A percentile compares a stretch with the other conserved stretches of the same genome.
phyloP scores from a whole-genome alignment of 2,888 invertebrate genomes.

The Deroplatys truncata region DNA sequence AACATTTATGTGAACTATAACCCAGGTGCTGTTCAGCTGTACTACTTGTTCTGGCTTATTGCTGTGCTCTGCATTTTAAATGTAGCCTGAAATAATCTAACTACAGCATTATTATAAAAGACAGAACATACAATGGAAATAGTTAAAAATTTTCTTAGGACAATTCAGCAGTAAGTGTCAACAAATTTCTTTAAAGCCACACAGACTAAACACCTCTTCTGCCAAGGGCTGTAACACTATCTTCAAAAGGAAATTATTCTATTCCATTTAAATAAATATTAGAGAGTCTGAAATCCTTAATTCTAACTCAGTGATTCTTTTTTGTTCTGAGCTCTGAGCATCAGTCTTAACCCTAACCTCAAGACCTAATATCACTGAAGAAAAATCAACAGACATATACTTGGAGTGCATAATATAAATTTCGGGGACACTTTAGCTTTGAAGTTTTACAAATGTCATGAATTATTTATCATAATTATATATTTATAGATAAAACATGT shows the following conservation, averaged over 20 bases:
- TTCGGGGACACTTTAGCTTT: background rate
- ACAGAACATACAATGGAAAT: background rate
- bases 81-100: background rate
- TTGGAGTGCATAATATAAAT: background rate
- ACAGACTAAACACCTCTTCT: background rate
- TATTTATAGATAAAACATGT: background rate
- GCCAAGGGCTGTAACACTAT: background rate
- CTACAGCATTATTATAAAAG: constrained; percentile 3
- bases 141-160: background rate
- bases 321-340: background rate
- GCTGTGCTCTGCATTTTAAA: background rate
- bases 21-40: background rate
- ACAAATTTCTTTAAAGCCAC: background rate
- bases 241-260: background rate
- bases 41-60: background rate
- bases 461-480: background rate
- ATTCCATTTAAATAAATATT: background rate
- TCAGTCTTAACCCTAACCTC: background rate
- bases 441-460: background rate
- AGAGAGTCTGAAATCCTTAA: background rate
- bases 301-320: background rate
- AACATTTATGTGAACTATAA: background rate
- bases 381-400: background rate
- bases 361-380: background rate
- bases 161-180: background rate